phyloP scores from a whole-genome alignment of 2,797 vertebrate genomes.

The Serranus cabrilla region DNA sequence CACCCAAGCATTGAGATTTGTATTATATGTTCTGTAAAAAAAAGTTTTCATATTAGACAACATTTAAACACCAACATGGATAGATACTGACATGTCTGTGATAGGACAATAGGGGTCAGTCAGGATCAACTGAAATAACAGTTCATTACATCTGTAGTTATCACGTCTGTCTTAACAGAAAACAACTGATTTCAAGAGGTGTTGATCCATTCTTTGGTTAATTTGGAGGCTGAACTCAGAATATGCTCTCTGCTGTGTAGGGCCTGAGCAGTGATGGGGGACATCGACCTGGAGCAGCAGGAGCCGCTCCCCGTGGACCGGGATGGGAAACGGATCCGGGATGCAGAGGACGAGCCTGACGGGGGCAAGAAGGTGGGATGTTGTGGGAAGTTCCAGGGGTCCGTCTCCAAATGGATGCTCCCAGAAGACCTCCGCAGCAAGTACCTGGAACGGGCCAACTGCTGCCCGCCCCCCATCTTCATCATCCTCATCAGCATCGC shows the following conservation, averaged over 20 bases:
- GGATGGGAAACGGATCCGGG: conserved; percentile 24
- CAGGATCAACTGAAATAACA: too few species aligned
- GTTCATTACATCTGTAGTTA: too few species aligned
- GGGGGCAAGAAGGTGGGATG: conserved; percentile 51
- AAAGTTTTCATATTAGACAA: too few species aligned
- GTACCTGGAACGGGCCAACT: conserved; percentile 90
- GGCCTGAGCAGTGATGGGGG: conserved; percentile 64
- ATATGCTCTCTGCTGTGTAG: conserved; percentile 2
- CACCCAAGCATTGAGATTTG: too few species aligned
- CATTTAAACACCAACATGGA: too few species aligned
- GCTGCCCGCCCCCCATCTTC: conserved; percentile 92
- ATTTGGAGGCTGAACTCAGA: too few species aligned
- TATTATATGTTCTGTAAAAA: too few species aligned
- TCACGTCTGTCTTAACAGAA: too few species aligned
- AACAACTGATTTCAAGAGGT: too few species aligned
- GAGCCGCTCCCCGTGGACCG: conserved; percentile 65
- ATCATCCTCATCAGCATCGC: conserved; percentile 91
- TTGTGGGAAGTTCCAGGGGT: conserved; percentile 82
- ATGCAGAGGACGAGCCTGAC: neutral
- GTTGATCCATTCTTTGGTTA: too few species aligned
- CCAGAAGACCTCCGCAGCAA: conserved; percentile 79
- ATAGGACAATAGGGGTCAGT: too few species aligned
- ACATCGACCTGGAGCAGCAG: conserved; percentile 72
- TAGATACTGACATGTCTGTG: too few species aligned
- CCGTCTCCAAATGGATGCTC: conserved; percentile 91